These are phyloP conservation scores for Pholis gunnellus DNA, from an alignment of 2,113 vertebrate genomes.

Conservation along the genomic window DNA sequence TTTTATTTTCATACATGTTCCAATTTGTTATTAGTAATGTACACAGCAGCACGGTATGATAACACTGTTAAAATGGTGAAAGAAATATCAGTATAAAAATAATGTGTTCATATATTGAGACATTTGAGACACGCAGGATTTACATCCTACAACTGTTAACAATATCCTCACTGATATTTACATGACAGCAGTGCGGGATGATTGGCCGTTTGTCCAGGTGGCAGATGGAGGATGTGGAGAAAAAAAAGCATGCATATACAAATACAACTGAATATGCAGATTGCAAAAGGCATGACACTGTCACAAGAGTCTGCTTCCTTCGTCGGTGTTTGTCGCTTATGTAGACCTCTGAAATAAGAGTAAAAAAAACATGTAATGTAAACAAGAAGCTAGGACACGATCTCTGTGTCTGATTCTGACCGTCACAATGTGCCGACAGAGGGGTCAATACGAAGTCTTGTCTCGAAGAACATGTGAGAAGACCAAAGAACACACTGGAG, in stretches of 20 bases:
- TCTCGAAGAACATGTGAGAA: conserved; percentile 26
- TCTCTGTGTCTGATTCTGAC: conserved; percentile 26
- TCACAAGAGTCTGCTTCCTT: conserved; percentile 35
- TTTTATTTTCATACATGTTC: conserved; percentile 57
- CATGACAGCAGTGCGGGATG: conserved; percentile 43
- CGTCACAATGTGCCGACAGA: conserved; percentile 11
- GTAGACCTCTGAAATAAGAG: conserved; percentile 24
- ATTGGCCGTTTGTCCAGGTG: conserved; percentile 43
- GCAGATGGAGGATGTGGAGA: conserved; percentile 7
- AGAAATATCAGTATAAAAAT: conserved; percentile 68
- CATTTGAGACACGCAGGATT: conserved; percentile 40
- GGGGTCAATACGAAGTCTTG: conserved; percentile 15
- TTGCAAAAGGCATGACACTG: conserved; percentile 61
- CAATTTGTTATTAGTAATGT: conserved; percentile 39
- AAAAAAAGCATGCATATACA: conserved; percentile 34
- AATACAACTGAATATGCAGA: conserved; percentile 36
- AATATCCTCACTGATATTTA: conserved; percentile 30
- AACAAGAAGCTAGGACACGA: conserved; percentile 57
- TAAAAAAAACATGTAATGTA: conserved; percentile 47
- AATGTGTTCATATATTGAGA: conserved; percentile 47
- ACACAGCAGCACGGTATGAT: conserved; percentile 61
- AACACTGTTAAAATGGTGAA: conserved; percentile 51
- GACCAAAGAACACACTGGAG: conserved; percentile 58
- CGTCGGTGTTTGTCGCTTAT: conserved; percentile 17
- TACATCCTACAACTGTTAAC: conserved; percentile 18